Conservation (phyloP, 2,113 vertebrate species). For the Ptyas mucosa region DNA sequence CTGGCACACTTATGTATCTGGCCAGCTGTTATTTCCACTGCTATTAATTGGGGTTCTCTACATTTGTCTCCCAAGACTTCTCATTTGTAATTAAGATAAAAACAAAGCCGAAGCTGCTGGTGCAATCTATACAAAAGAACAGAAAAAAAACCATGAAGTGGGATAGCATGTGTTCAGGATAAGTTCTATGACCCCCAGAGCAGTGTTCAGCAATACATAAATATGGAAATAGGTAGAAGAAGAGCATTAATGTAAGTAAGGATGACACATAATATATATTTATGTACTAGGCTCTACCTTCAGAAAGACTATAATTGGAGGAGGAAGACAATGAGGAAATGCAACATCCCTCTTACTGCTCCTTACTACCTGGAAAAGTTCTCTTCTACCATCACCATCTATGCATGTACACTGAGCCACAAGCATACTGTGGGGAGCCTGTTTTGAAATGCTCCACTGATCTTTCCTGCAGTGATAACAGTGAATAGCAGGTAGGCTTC, state of each 20-base stretch:
- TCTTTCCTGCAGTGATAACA: not conserved
- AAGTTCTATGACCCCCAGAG: not conserved
- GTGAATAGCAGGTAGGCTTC: not conserved
- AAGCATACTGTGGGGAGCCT: not conserved
- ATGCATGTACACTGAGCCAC: not conserved
- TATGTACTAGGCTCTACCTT: not conserved
- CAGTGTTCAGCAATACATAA: not conserved
- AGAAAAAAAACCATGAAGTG: not conserved
- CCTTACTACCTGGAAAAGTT: not conserved
- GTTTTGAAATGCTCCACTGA: not conserved
- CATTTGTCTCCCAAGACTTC: not conserved
- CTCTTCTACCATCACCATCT: not conserved
- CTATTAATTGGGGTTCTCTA: not conserved
- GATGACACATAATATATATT: not conserved
- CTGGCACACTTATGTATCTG: not conserved
- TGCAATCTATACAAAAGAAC: not conserved
- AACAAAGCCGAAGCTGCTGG: not conserved
- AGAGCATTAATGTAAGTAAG: not conserved
- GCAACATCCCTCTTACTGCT: not conserved
- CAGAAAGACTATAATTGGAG: not conserved
- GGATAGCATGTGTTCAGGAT: not conserved
- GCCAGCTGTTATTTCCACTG: not conserved
- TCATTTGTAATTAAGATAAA: not conserved
- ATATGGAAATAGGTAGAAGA: not conserved
- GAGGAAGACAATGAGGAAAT: not conserved